Evolutionary conservation across 2,113 vertebrate genomes (phyloP).

Genomic region (Saccopteryx leptura): DNA sequence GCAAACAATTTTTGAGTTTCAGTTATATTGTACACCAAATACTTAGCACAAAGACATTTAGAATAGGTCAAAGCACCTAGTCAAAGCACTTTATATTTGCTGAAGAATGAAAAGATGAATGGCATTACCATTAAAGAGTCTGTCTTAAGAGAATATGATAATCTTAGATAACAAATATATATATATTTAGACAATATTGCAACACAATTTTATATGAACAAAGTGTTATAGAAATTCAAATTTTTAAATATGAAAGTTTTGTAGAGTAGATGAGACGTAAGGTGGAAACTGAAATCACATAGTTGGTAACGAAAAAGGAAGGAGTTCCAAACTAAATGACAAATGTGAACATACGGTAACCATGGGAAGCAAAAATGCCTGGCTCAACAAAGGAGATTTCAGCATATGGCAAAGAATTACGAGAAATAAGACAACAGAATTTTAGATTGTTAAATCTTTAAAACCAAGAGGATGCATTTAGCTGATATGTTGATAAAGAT

Average conservation of each 20-base stretch:
- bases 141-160: constrained; percentile 10
- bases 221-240: not conserved
- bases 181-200: not conserved
- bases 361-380: not conserved
- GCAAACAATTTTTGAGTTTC: not conserved
- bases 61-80: not conserved
- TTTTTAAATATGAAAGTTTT: not conserved
- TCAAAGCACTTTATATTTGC: not conserved
- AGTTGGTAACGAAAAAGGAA: not conserved
- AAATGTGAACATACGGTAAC: not conserved
- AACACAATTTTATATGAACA: not conserved
- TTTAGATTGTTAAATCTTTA: not conserved
- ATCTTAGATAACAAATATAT: not conserved
- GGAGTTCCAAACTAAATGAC: not conserved
- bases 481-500: constrained; percentile 28
- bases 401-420: not conserved
- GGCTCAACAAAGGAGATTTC: constrained; percentile 2
- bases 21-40: not conserved
- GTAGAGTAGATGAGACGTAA: not conserved
- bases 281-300: constrained; percentile 6
- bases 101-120: not conserved
- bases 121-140: not conserved
- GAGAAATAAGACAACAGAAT: constrained; percentile 19
- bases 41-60: not conserved
- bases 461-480: not conserved